A percentile compares a stretch with the other conserved stretches of the same genome.
phyloP scores from a whole-genome alignment of 1,140 invertebrate species.

The Anastatus disparis region DNA sequence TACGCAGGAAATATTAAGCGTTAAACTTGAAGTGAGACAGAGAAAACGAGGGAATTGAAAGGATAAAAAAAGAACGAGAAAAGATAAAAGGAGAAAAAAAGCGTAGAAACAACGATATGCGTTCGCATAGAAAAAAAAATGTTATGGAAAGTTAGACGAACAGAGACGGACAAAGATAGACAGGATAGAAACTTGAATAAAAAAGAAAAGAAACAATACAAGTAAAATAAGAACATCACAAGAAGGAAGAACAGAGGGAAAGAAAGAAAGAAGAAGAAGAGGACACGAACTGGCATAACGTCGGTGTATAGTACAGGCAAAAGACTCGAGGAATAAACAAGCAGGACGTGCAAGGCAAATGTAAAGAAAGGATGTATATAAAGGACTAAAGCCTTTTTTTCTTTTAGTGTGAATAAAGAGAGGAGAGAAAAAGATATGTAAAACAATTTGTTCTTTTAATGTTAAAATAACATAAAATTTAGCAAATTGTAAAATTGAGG shows the following conservation, averaged over 20 bases:
- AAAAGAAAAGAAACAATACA: not conserved
- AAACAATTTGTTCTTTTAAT: too few relatives aligned
- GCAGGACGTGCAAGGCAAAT: conserved; percentile 11
- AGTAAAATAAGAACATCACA: too few relatives aligned
- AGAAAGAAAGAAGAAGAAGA: conserved; percentile 26
- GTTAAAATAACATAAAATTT: too few relatives aligned
- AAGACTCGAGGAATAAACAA: conserved; percentile 11
- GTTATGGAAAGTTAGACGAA: conserved; percentile 1
- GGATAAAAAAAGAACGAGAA: conserved; percentile 17
- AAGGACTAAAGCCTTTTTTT: too few relatives aligned
- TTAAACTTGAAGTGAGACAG: too few relatives aligned
- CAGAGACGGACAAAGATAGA: conserved; percentile 5
- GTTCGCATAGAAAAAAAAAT: too few relatives aligned
- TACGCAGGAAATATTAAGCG: conserved; percentile 39
- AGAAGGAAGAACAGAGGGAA: not conserved
- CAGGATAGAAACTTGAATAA: conserved; percentile 18
- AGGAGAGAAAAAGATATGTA: too few relatives aligned
- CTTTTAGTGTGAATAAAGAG: too few relatives aligned
- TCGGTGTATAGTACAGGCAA: not conserved
- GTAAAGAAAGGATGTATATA: not conserved
- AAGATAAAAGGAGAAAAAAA: not conserved
- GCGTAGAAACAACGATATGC: too few relatives aligned
- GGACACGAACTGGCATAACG: conserved; percentile 24
- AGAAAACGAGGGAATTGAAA: conserved; percentile 11
- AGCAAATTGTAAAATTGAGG: too few relatives aligned